phyloP scores from a whole-genome alignment of 2,888 invertebrate genomes.

The Plemyria rubiginata region DNA sequence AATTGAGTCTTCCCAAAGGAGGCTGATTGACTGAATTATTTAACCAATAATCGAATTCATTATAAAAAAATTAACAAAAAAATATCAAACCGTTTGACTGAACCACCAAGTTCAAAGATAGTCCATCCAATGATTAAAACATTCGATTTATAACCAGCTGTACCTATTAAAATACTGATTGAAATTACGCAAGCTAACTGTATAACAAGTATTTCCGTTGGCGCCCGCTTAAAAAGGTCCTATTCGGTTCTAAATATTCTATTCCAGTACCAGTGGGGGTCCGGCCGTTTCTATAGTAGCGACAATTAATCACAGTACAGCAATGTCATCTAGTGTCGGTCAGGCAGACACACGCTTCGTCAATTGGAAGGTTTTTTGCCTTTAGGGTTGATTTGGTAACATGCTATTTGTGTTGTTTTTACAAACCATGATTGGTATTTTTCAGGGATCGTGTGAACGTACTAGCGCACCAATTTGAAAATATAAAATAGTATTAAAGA shows the following conservation, averaged over 20 bases:
- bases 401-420: conserved; percentile 5
- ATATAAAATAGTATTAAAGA: no score
- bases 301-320: conserved; percentile 83
- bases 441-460: background rate
- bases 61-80: conserved; percentile 1
- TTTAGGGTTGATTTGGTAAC: background rate
- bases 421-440: background rate
- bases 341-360: conserved; percentile 50
- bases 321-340: conserved; percentile 79
- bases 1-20: no score
- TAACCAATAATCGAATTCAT: no score
- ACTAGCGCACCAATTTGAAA: no score
- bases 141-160: conserved; percentile 20
- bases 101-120: conserved; percentile 19
- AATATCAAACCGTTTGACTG: conserved; percentile 18
- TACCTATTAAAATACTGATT: conserved; percentile 30
- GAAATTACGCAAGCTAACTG: conserved; percentile 33
- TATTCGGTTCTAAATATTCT: conserved; percentile 71
- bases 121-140: conserved; percentile 16
- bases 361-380: conserved; percentile 23
- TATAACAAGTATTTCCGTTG: conserved; percentile 57
- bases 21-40: no score
- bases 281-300: conserved; percentile 77
- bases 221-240: conserved; percentile 73
- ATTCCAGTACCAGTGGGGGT: conserved; percentile 83